Evolutionary conservation across 1,140 invertebrate genomes (phyloP).

Genomic region (Calycopis cecrops): DNA sequence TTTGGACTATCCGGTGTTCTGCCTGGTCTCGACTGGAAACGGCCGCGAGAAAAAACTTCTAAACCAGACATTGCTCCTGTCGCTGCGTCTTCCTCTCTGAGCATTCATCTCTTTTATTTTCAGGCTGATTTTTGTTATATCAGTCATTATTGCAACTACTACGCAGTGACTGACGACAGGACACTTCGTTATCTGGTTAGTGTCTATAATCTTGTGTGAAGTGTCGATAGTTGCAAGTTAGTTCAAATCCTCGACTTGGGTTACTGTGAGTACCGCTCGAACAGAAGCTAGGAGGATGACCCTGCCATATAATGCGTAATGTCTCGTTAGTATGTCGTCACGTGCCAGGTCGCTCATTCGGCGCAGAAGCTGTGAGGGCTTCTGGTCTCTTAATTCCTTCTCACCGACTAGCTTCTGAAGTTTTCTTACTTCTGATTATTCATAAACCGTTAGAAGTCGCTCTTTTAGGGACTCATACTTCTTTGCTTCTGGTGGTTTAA

Average conservation of each 20-base stretch:
- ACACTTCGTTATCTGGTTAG: no score
- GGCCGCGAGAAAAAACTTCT: background rate
- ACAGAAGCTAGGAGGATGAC: constrained; percentile 21
- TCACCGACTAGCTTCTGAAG: constrained; percentile 19
- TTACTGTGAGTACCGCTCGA: constrained; percentile 20
- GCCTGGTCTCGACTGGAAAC: background rate
- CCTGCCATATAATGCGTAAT: constrained; percentile 19
- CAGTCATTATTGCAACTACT: constrained; percentile 15
- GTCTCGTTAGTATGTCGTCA: constrained; percentile 26
- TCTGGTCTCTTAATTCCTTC: constrained; percentile 26
- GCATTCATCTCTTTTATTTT: background rate
- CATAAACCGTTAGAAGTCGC: constrained; percentile 15
- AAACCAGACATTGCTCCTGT: background rate
- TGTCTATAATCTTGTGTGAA: constrained; percentile 15
- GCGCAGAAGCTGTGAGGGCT: constrained; percentile 23
- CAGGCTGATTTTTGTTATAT: constrained; percentile 12
- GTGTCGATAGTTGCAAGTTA: constrained; percentile 8
- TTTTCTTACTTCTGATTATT: constrained; percentile 18
- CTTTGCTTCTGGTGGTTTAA: constrained; percentile 1
- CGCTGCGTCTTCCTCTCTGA: background rate
- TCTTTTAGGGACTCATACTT: constrained; percentile 13
- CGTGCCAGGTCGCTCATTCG: constrained; percentile 23
- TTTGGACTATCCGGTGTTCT: constrained; percentile 1
- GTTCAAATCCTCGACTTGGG: constrained; percentile 19
- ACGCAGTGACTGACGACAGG: no score